Evolutionary conservation across 1,140 invertebrate species (phyloP), one percentile per base, ranked within the genome.

Genomic region (Bombus breviceps): DNA sequence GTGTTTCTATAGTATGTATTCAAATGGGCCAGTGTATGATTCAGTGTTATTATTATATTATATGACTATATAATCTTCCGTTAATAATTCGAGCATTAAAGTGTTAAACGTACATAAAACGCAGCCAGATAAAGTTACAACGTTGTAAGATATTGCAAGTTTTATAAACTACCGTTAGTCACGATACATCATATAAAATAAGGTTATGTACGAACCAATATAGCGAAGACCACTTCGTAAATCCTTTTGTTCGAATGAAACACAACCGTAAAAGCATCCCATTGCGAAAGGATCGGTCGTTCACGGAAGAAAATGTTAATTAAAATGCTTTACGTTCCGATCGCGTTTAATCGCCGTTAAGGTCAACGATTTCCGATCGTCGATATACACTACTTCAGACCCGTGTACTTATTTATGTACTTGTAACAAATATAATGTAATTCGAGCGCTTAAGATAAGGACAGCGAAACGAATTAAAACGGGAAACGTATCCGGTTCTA

Each of bases 401-500:
- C 57, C 22, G 47, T n/a, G 9, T n/a, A 62, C 10, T 8, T 34
- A 34, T 34, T 32, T 18, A 32, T n/a, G 13, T 28, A 37, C 25
- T 37, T 2, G 25, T 18, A 22, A 32, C 25, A 12, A 83, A 47
- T 47, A 47, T 75, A 59, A 15, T 25, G 47, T 62, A 62, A 82
- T 59, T 34, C 28, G 62, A 78, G 4, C 22, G n/a, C 15, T 57
- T 41, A 41, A 69, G 32, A 82, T 37, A 59, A 72, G 10, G 2
- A 73, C 32, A 12, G 9, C 71, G 41, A 47, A 73, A 69, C 59
- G 62, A 75, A 88, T 88, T 66, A 66, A 89, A 75, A 86, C 59
- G 62, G 68, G 71, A 81, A 77, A 47, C 34, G 66, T 22, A n/a
- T 37, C 28, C 66, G n/a, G 37, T 28, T 10, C 10, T 39, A 72